A percentile compares a stretch with the other conserved stretches of the same genome.
Conservation (phyloP, 1,140 invertebrate species). For the Dinoponera quadriceps region DNA sequence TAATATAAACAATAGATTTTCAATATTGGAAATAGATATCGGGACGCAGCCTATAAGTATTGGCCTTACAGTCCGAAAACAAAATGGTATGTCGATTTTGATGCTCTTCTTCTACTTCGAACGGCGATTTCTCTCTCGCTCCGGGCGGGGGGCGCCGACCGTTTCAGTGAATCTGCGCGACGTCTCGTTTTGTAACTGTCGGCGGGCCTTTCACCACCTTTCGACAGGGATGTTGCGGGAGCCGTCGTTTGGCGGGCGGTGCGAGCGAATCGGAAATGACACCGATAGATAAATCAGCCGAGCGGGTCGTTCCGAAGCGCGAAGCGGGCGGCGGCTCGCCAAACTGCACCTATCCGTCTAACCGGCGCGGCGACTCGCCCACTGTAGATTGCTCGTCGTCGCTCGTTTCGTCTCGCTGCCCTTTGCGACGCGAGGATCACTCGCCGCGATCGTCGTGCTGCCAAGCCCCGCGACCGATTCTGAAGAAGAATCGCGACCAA, state of each 20-base stretch:
- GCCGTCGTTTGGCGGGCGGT: slow-evolving; percentile 64
- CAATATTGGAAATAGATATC: too few relatives aligned
- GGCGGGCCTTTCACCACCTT: slow-evolving; percentile 14
- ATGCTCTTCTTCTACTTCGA: too few relatives aligned
- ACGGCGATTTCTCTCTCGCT: too few relatives aligned
- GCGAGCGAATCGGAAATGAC: slow-evolving; percentile 60
- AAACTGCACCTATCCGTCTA: slow-evolving; percentile 29
- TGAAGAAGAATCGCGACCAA: slow-evolving; percentile 69
- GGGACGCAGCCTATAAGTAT: too few relatives aligned
- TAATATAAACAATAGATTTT: too few relatives aligned
- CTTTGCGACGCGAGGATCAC: slow-evolving; percentile 17
- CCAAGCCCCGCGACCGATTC: slow-evolving; percentile 31
- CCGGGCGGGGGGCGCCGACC: background rate
- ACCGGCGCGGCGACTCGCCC: slow-evolving; percentile 24
- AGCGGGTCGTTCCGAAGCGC: slow-evolving; percentile 16
- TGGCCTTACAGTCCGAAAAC: too few relatives aligned
- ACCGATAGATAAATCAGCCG: slow-evolving; percentile 45
- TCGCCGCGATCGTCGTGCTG: slow-evolving; percentile 32
- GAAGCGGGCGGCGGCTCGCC: slow-evolving; percentile 54
- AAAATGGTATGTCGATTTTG: too few relatives aligned
- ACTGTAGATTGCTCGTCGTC: slow-evolving; percentile 22
- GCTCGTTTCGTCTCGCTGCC: slow-evolving; percentile 10
- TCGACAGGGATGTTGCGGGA: slow-evolving; percentile 59
- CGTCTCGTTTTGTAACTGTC: slow-evolving; percentile 36
- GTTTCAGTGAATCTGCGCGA: background rate